phyloP scores from a whole-genome alignment of 2,797 vertebrate genomes.

The Nyctalus aviator region DNA sequence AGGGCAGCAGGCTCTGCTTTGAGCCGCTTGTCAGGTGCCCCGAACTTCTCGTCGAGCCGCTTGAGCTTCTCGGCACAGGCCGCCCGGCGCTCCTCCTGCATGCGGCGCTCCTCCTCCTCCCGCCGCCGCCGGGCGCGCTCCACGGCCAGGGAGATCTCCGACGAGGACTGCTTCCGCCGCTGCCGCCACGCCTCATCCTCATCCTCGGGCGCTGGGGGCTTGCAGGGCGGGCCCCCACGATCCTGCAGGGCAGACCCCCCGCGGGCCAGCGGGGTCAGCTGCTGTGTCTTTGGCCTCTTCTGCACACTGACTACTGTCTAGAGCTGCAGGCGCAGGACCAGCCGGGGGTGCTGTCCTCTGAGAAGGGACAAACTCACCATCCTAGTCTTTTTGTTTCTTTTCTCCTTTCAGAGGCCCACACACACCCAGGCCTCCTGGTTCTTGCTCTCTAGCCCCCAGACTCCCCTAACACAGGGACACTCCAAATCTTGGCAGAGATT shows the following conservation, averaged over 20 bases:
- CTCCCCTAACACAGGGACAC: not conserved
- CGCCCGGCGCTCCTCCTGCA: conserved; percentile 95
- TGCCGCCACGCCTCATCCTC: conserved; percentile 97
- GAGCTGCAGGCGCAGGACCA: not conserved
- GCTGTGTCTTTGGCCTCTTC: not conserved
- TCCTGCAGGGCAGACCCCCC: conserved; percentile 87
- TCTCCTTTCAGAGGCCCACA: not conserved
- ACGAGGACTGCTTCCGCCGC: conserved; percentile 94
- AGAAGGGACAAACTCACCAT: not conserved
- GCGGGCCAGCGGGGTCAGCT: conserved; percentile 37
- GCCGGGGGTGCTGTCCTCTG: not conserved
- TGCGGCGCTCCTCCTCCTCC: conserved; percentile 95
- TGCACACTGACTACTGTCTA: not conserved
- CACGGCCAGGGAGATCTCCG: conserved; percentile 95
- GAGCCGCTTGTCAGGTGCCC: conserved; percentile 88
- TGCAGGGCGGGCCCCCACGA: conserved; percentile 89
- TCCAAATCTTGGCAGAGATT: not conserved
- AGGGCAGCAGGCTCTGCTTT: conserved; percentile 81
- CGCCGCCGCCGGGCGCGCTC: conserved; percentile 94
- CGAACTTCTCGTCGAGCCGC: conserved; percentile 95
- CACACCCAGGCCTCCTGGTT: not conserved
- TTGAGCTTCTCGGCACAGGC: conserved; percentile 97
- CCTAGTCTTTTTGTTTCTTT: not conserved
- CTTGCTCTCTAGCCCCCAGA: not conserved
- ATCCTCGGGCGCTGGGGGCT: conserved; percentile 91